Evolutionary conservation across 2,113 vertebrate genomes (phyloP), one percentile per base, ranked within the genome.

Genomic region (Embiotoca jacksoni): DNA sequence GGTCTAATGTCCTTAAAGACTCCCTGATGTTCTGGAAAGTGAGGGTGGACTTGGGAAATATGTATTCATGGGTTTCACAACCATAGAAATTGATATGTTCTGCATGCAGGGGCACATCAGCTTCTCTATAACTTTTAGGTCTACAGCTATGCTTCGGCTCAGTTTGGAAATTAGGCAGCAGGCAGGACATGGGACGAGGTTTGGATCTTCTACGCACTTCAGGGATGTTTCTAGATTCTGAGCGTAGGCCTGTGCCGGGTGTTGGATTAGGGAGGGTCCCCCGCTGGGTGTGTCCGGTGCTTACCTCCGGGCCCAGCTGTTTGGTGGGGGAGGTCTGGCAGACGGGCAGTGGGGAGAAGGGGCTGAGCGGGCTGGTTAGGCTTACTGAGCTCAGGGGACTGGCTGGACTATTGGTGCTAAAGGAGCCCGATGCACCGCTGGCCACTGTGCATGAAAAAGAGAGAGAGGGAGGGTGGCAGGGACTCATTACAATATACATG

Each of bases 371-470:
- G 72, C 97, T 98, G 88, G 97, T 97, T 91, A 98, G 93, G 93
- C 97, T 98, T 93, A 97, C 91, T 0, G 98, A 99, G 92, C 97
- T 99, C 91, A 99, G 93, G 16, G 97, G 98, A 89, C 97, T 99
- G 90, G 97, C 97, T 0, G 98, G 97, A 93, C 97, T 99, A 94
- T 96, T 99, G 91, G 97, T 98, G 93, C 95, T 96, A 94, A 95
- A 98, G 0, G 97, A 97, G 32, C 96, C 94, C 0, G 95, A 95
- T 41, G 96, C 92, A 57, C 95, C 95, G 0, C 95, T 93, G 72
- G 93, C 88, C 91, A 94, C 96, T 97, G 92, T 0, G 46, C n/a
- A 83, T 84, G 70, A 83, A 63, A 59, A 41, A 64, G 47, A 72
- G 2, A 81, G 11, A 35, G 32, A 15, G 15, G 15, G 65, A 1